Evolutionary conservation across 2,797 vertebrate species (phyloP), one percentile per base, ranked within the genome.

Genomic region (Champsocephalus gunnari): DNA sequence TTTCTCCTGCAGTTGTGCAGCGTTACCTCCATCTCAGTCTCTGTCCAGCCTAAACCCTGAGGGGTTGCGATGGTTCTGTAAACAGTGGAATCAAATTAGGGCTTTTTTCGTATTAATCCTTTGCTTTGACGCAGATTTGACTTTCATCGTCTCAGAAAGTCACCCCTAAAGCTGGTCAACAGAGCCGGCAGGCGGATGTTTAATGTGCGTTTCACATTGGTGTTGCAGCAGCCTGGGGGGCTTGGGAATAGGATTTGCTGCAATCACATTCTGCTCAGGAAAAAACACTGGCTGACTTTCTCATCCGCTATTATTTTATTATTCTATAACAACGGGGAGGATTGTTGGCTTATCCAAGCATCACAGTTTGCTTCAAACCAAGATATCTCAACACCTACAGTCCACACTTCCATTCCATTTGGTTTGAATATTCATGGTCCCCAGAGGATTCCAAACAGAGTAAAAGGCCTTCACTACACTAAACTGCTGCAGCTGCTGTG

Each of bases 71-170:
- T 2, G 3, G 24, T 47, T 66, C 16, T 3, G 51, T 66, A 70
- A 80, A 78, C 57, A 55, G 54, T 63, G 32, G 49, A 56, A 60
- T 61, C 57, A 38, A 13, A 62, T 38, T 48, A 8, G 6, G 21
- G 17, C 44, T 67, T 38, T 56, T 58, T 65, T 50, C 19, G 50
- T 76, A 73, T 70, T 83, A 68, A 75, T 77, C 70, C 67, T 72
- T 67, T 49, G 48, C 76, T 69, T 72, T 66, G n/a, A 77, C 21
- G 41, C 45, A 73, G 45, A 81, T 73, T 77, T 79, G 67, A 81
- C 75, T 85, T 87, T 75, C 56, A 79, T 83, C 64, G 50, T 77
- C 21, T 59, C 24, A 59, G 16, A 71, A 68, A 79, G 78, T 67
- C 78, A 66, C 53, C 66, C 64, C 55, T 69, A 10, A 64, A 71